Evolutionary conservation across 2,113 vertebrate species (phyloP).

Genomic region (Sclerurus mexicanus): DNA sequence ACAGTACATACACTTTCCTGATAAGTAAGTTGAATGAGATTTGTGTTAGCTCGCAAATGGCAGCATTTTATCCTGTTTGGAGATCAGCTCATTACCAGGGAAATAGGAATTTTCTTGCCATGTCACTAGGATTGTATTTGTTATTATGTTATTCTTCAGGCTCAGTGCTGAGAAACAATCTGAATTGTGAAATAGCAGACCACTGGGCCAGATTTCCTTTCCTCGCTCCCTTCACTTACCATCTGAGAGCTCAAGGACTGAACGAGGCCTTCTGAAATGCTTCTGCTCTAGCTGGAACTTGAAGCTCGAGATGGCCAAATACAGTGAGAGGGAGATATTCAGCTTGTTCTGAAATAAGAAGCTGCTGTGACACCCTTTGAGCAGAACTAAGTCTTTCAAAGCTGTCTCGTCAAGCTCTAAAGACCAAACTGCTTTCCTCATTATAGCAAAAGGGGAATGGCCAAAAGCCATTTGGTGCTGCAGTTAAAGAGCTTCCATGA

Average conservation of each 20-base stretch:
- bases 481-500: background rate
- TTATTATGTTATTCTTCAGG: background rate
- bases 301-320: background rate
- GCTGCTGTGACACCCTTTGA: background rate
- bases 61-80: background rate
- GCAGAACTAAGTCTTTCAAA: background rate
- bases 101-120: background rate
- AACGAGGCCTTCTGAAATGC: background rate
- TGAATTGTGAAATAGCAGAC: background rate
- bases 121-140: background rate
- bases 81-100: background rate
- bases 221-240: background rate
- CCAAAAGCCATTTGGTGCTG: background rate
- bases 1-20: background rate
- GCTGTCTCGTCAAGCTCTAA: background rate
- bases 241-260: background rate
- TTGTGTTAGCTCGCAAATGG: background rate
- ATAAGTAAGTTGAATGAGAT: background rate
- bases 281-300: background rate
- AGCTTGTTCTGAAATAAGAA: background rate
- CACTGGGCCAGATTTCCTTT: background rate
- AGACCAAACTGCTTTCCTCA: background rate
- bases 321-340: background rate
- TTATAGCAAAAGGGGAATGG: background rate
- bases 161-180: background rate